A percentile compares a stretch with the other conserved stretches of the same genome.
Evolutionary conservation across 2,797 vertebrate species (phyloP).

Genomic region (Chaetodon trifasciatus): DNA sequence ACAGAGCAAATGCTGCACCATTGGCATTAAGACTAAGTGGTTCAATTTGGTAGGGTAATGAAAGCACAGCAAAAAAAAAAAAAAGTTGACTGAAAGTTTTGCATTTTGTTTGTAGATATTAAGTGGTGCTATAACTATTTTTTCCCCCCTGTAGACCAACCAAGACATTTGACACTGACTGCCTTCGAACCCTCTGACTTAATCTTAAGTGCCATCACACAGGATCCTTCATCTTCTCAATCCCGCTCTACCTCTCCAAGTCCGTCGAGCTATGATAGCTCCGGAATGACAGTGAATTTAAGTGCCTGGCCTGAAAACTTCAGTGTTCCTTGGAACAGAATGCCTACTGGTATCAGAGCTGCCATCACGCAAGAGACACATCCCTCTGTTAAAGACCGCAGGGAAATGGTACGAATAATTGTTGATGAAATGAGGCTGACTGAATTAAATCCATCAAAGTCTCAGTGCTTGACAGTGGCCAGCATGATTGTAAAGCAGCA

Average conservation of each 20-base stretch:
- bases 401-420: conserved; percentile 36
- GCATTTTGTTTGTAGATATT: too few relatives aligned
- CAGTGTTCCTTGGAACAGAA: conserved; percentile 5
- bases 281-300: conserved; percentile 19
- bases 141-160: conserved; percentile 3
- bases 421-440: conserved; percentile 42
- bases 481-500: conserved; percentile 45
- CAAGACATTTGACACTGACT: background rate
- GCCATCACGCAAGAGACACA: conserved; percentile 16
- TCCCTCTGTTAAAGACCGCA: conserved; percentile 37
- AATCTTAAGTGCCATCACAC: background rate
- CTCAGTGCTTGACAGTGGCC: conserved; percentile 33
- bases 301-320: conserved; percentile 44
- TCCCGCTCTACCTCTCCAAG: background rate
- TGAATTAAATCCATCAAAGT: conserved; percentile 42
- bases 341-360: conserved; percentile 18
- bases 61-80: too few relatives aligned
- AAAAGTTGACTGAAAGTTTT: too few relatives aligned
- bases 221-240: conserved; percentile 2
- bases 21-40: too few relatives aligned
- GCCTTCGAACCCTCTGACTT: background rate
- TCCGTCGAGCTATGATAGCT: background rate
- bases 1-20: too few relatives aligned
- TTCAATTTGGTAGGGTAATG: too few relatives aligned
- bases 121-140: too few relatives aligned